These are phyloP conservation scores for Terrapene triunguis DNA, from an alignment of 2,113 vertebrate genomes.

Conservation along the genomic window DNA sequence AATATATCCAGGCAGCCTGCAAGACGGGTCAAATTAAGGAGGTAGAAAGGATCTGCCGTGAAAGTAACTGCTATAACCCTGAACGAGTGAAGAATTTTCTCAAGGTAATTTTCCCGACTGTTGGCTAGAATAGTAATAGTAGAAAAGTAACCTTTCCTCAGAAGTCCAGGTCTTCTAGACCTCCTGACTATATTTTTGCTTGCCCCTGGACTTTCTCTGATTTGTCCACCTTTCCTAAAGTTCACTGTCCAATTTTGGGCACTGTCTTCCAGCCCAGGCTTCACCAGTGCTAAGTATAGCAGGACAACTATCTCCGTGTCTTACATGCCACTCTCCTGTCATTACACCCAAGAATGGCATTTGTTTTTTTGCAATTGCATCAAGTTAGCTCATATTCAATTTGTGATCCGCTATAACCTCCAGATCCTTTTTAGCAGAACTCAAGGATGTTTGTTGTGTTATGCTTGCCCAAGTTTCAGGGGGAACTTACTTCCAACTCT, in stretches of 20 bases:
- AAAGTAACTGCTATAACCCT: conserved; percentile 94
- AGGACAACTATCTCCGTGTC: not conserved
- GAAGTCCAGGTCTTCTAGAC: too few relatives aligned
- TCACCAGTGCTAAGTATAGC: not conserved
- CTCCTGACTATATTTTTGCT: too few relatives aligned
- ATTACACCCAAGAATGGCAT: not conserved
- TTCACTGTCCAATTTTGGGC: not conserved
- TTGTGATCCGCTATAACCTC: too few relatives aligned
- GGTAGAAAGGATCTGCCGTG: conserved; percentile 93
- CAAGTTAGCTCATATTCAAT: too few relatives aligned
- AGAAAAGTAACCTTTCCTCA: too few relatives aligned
- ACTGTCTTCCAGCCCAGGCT: not conserved
- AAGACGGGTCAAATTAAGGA: conserved; percentile 97
- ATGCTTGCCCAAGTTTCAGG: too few relatives aligned
- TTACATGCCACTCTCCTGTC: not conserved
- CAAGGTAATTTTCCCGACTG: conserved; percentile 81
- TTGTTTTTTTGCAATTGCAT: too few relatives aligned
- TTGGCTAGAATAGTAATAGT: not conserved
- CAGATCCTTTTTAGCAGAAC: too few relatives aligned
- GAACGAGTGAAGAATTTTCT: conserved; percentile 95
- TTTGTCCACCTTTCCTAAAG: not conserved
- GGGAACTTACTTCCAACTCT: too few relatives aligned
- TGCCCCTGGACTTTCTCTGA: too few relatives aligned
- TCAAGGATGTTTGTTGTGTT: not conserved
- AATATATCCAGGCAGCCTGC: conserved; percentile 95